phyloP scores from a whole-genome alignment of 1,140 invertebrate species.

The Heliconius himera region DNA sequence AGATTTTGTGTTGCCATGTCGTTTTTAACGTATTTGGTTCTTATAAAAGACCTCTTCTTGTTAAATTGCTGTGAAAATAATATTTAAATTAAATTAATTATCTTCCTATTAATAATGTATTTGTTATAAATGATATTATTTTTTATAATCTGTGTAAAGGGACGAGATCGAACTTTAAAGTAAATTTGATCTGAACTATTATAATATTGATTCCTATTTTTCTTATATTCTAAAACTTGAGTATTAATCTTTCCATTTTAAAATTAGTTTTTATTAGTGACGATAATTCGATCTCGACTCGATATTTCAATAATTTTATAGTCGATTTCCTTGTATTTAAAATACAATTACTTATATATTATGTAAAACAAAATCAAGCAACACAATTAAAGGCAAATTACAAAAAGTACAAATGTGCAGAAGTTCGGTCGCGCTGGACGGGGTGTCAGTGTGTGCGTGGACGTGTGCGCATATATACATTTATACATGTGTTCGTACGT shows the following conservation, averaged over 20 bases:
- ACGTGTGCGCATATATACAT: too few relatives aligned
- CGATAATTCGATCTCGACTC: conserved; percentile 5
- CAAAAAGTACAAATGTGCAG: conserved; percentile 78
- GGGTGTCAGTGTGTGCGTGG: conserved; percentile 9
- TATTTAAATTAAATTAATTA: too few relatives aligned
- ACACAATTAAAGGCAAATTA: conserved; percentile 22
- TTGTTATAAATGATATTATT: background rate
- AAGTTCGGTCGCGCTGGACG: conserved; percentile 65
- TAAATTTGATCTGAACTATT: background rate
- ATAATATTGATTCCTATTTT: background rate
- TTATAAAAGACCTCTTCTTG: too few relatives aligned
- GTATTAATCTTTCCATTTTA: background rate
- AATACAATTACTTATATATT: background rate
- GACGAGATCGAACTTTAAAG: background rate
- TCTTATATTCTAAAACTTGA: background rate
- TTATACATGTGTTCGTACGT: conserved; percentile 32
- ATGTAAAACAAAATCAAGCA: conserved; percentile 14
- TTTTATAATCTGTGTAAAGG: conserved; percentile 1
- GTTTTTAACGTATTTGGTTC: background rate
- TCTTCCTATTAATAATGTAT: background rate
- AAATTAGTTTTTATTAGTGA: background rate
- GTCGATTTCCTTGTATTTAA: background rate
- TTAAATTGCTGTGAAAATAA: too few relatives aligned
- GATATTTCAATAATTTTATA: background rate
- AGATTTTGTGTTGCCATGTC: conserved; percentile 20